Percentiles rank a stretch among this genome's conserved stretches.
These are phyloP conservation scores for Drymonia ruficornis DNA, from an alignment of 2,888 invertebrate species.

Conservation along the genomic window DNA sequence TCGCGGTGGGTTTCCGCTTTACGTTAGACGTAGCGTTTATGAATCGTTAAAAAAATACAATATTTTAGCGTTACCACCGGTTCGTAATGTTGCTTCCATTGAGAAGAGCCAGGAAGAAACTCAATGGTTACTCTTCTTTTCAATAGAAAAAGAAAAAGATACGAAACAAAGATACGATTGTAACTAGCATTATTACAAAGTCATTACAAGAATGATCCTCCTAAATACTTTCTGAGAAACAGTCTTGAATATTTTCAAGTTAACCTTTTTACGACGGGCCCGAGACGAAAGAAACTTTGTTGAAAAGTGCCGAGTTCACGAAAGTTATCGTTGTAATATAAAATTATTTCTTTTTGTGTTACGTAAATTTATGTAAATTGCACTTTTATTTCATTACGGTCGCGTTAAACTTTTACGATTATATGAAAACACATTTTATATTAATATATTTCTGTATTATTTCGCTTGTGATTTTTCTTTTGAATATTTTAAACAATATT, in stretches of 20 bases:
- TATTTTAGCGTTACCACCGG: too few relatives aligned
- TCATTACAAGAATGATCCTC: background rate
- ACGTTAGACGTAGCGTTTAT: too few relatives aligned
- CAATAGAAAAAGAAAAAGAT: too few relatives aligned
- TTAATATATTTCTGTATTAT: background rate
- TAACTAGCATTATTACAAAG: background rate
- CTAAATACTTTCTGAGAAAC: background rate
- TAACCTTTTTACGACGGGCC: background rate
- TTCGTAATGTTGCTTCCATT: too few relatives aligned
- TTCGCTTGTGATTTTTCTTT: background rate
- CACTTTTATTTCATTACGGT: background rate
- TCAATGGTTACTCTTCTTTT: too few relatives aligned
- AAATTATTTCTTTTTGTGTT: conserved; percentile 3
- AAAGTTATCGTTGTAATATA: conserved; percentile 1
- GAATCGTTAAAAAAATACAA: too few relatives aligned
- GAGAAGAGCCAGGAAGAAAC: too few relatives aligned
- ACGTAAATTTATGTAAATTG: conserved; percentile 5
- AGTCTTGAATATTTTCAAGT: background rate
- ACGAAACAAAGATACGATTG: too few relatives aligned
- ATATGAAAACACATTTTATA: background rate
- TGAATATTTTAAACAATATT: too few relatives aligned
- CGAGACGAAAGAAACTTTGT: background rate
- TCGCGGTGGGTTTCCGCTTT: too few relatives aligned
- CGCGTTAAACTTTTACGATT: background rate
- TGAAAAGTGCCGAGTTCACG: background rate